These are phyloP conservation scores for Vanessa tameamea DNA, from an alignment of 1,140 invertebrate genomes.

Conservation along the genomic window DNA sequence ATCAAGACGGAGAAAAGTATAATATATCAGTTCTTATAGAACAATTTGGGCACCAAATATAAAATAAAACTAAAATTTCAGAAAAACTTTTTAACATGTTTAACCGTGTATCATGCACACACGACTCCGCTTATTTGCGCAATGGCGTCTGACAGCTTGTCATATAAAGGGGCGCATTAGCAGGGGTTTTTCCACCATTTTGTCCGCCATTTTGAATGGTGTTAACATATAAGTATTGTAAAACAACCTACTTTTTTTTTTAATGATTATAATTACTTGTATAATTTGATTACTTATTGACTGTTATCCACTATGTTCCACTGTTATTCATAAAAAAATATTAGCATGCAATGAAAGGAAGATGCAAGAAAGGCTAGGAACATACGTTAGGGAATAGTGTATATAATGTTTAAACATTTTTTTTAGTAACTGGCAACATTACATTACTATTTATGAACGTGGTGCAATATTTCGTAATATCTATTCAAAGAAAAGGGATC, in stretches of 20 bases:
- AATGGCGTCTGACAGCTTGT: conserved; percentile 64
- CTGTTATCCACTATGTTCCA: too few relatives aligned
- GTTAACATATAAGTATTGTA: conserved; percentile 41
- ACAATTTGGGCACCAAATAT: conserved; percentile 74
- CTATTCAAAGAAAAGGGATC: too few relatives aligned
- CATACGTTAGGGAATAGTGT: too few relatives aligned
- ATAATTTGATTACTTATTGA: not conserved
- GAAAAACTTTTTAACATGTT: conserved; percentile 81
- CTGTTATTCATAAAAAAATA: too few relatives aligned
- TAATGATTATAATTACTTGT: not conserved
- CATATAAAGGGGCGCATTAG: conserved; percentile 38
- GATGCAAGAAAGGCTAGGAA: too few relatives aligned
- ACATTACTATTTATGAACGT: too few relatives aligned
- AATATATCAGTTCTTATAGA: conserved; percentile 79
- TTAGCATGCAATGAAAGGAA: too few relatives aligned
- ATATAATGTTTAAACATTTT: too few relatives aligned
- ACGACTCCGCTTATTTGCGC: conserved; percentile 72
- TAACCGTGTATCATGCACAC: conserved; percentile 79
- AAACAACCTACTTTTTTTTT: not conserved
- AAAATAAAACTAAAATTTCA: conserved; percentile 81
- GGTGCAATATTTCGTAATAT: too few relatives aligned
- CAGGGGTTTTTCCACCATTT: conserved; percentile 56
- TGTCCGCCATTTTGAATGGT: conserved; percentile 43
- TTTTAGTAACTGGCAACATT: too few relatives aligned
- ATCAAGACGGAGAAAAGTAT: conserved; percentile 80